These are phyloP conservation scores for Podarcis raffonei DNA, from an alignment of 2,113 vertebrate genomes.

Conservation along the genomic window DNA sequence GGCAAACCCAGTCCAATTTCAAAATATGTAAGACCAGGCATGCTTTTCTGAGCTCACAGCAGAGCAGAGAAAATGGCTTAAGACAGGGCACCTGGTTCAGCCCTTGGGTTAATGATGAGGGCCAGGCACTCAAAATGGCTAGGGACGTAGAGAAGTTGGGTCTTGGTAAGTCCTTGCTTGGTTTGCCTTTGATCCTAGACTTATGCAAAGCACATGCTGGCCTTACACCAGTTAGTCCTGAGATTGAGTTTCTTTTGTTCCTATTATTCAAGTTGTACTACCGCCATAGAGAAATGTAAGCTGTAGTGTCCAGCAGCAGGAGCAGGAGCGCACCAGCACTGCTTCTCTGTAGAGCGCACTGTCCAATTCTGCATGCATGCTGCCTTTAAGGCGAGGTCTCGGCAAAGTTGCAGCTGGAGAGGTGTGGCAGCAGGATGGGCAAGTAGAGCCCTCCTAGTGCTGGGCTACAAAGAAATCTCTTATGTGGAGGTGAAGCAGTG, in stretches of 20 bases:
- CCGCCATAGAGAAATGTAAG: background rate
- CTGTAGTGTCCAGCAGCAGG: slow-evolving; percentile 4
- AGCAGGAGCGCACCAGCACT: background rate
- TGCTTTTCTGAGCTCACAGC: background rate
- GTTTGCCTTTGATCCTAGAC: slow-evolving; percentile 38
- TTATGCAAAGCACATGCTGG: slow-evolving; percentile 32
- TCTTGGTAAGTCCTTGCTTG: slow-evolving; percentile 16
- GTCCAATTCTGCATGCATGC: slow-evolving; percentile 26
- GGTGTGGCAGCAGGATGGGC: background rate
- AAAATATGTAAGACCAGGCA: slow-evolving; percentile 6
- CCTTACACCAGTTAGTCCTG: slow-evolving; percentile 25
- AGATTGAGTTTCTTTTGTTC: slow-evolving; percentile 22
- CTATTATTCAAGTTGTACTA: slow-evolving; percentile 36
- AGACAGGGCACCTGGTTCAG: slow-evolving; percentile 9
- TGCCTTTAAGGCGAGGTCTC: background rate
- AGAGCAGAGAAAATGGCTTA: slow-evolving; percentile 9
- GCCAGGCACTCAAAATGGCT: slow-evolving; percentile 2
- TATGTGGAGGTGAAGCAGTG: background rate
- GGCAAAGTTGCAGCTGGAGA: slow-evolving; percentile 44
- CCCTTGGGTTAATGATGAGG: background rate
- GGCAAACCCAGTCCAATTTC: background rate
- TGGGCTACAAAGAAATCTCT: slow-evolving; percentile 29
- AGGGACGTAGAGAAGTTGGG: background rate
- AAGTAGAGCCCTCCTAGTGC: slow-evolving; percentile 1
- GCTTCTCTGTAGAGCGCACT: background rate